Evolutionary conservation across 2,797 vertebrate species (phyloP).

Genomic region (Pangasius krempfi): DNA sequence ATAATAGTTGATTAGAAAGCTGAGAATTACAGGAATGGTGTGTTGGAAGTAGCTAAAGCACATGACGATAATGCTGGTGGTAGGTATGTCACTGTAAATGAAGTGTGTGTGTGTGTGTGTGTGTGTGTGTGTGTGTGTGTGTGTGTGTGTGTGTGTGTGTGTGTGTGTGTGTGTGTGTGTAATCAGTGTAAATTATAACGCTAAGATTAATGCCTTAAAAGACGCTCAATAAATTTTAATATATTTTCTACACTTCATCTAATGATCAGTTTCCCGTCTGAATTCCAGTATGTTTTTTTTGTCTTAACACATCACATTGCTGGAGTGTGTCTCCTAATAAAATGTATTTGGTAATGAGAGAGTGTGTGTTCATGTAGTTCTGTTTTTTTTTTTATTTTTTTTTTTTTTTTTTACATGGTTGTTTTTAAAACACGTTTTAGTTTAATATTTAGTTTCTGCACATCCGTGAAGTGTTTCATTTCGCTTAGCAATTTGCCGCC

Average conservation of each 20-base stretch:
- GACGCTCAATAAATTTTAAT: neutral
- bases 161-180: neutral
- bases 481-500: no score
- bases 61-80: neutral
- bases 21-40: neutral
- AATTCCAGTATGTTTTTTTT: neutral
- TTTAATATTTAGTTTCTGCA: neutral
- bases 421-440: neutral
- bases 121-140: no score
- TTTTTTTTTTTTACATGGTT: neutral
- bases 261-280: neutral
- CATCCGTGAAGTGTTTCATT: no score
- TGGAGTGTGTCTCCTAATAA: neutral
- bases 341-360: neutral
- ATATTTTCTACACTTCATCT: neutral
- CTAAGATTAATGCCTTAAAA: neutral
- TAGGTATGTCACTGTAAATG: neutral
- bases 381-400: no score
- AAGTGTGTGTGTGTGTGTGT: no score
- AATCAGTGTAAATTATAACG: neutral
- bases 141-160: no score
- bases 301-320: neutral
- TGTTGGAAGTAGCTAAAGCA: neutral
- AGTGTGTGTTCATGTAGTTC: neutral
- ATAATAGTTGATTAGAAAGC: neutral